Evolutionary conservation across 2,113 vertebrate genomes (phyloP).

Genomic region (Oreocharis arfaki): DNA sequence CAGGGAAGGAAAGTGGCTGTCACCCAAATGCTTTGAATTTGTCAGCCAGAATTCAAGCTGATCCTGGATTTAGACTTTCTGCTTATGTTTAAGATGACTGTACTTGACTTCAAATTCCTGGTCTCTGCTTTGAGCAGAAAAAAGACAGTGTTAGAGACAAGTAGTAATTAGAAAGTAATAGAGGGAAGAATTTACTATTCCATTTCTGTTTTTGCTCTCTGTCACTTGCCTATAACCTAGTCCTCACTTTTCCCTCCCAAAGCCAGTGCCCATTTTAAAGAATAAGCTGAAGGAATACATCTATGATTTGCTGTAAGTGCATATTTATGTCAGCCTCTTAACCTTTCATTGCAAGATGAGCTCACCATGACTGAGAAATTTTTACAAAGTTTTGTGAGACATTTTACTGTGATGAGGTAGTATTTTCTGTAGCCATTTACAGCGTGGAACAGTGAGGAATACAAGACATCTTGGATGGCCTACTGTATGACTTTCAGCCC

Average conservation of each 20-base stretch:
- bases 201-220: not conserved
- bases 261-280: not conserved
- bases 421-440: not conserved
- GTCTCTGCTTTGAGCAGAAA: not conserved
- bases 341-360: not conserved
- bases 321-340: not conserved
- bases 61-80: not conserved
- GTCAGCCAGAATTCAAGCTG: not conserved
- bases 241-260: not conserved
- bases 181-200: not conserved
- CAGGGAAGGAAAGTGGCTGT: not conserved
- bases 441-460: not conserved
- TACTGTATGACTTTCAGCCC: not conserved
- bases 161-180: not conserved
- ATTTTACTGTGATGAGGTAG: not conserved
- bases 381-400: not conserved
- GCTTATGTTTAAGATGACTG: not conserved
- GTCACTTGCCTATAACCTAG: not conserved
- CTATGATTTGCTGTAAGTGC: not conserved
- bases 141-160: not conserved
- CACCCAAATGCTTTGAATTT: not conserved
- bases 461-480: not conserved
- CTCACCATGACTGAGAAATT: not conserved
- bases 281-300: not conserved
- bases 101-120: not conserved